phyloP scores from a whole-genome alignment of 2,888 invertebrate species.

The Neoitamus cyanurus region DNA sequence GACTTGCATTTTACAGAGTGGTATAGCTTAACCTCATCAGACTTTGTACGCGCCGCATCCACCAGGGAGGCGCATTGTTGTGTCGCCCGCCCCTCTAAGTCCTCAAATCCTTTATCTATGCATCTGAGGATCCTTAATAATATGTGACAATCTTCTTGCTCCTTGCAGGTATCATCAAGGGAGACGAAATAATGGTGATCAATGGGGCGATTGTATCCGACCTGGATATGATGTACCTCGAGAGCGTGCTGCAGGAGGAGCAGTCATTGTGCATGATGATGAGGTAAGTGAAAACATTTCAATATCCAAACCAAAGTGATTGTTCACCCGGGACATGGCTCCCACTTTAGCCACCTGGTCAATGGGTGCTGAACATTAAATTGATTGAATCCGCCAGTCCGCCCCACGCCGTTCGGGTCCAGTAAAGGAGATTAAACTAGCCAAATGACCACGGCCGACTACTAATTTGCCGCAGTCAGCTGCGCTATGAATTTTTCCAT shows the following conservation, averaged over 20 bases:
- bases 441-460: neutral
- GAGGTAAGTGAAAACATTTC: slow-evolving; percentile 70
- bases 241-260: slow-evolving; percentile 95
- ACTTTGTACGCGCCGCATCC: slow-evolving; percentile 15
- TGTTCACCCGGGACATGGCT: neutral
- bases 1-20: slow-evolving; percentile 28
- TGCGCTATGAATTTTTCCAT: neutral
- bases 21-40: slow-evolving; percentile 7
- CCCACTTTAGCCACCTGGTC: neutral
- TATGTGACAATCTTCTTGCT: slow-evolving; percentile 38
- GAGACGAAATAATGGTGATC: slow-evolving; percentile 99
- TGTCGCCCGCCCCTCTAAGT: neutral
- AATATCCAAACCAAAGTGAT: neutral
- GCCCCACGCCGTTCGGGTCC: neutral
- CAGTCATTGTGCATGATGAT: slow-evolving; percentile 96
- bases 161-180: slow-evolving; percentile 89
- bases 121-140: slow-evolving; percentile 32
- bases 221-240: slow-evolving; percentile 99
- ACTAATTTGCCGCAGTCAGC: neutral
- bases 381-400: neutral
- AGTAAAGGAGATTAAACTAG: neutral
- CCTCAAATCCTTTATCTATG: slow-evolving; percentile 39
- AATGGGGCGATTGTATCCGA: slow-evolving; percentile 98
- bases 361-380: neutral
- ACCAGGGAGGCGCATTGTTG: slow-evolving; percentile 4